Base-by-base conservation (phyloP, 92 coral and sea anemone genomes). In the Porites evermanni region DNA sequence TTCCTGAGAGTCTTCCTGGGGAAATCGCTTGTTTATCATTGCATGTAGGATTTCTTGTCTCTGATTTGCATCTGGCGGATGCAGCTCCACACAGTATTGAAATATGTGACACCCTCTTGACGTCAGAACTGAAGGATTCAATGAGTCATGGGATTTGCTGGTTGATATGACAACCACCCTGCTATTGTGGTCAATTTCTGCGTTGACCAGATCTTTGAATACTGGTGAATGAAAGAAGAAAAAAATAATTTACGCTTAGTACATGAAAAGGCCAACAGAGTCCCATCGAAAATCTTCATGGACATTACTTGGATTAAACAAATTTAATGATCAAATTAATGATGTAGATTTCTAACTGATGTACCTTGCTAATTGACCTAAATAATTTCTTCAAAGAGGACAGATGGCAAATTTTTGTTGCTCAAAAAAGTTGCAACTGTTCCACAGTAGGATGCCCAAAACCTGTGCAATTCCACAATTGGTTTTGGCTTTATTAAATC, bases 161-260 rank as follows among this genome's bases (percentile, higher is more conserved):
- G 99, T 95, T 91, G 98, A 98, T 88, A 97, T 88, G 95, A 97
- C 96, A 88, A 78, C 95, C 32, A 97, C 68, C 78, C 90, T 92
- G 85, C 95, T 93, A 18, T 83, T 88, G 92, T 84, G 91, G 10
- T 63, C 79, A 32, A 93, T 88, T 70, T 93, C 98, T 20, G 79
- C 83, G 63, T 78, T 82, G 61, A 95, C 70, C 10, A 95, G 88
- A 72, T 94, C 96, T 84, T 91, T 97, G 82, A 97, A 97, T 66
- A 92, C 99, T 97, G 75, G 12, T 19, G 50, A 87, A 63, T 20
- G 14, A 63, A 70, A 38, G 65, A 74, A 12, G 16, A 11, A 56
- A 56, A 8, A 13, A 9, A 29, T 14, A 12, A 11, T 56, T 56
- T 56, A 56, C 1, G 0, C 0, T 56, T 12, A 14, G 29, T 26